Base-by-base conservation (phyloP, 2,113 vertebrate genomes). In the Pollachius pollachius region DNA sequence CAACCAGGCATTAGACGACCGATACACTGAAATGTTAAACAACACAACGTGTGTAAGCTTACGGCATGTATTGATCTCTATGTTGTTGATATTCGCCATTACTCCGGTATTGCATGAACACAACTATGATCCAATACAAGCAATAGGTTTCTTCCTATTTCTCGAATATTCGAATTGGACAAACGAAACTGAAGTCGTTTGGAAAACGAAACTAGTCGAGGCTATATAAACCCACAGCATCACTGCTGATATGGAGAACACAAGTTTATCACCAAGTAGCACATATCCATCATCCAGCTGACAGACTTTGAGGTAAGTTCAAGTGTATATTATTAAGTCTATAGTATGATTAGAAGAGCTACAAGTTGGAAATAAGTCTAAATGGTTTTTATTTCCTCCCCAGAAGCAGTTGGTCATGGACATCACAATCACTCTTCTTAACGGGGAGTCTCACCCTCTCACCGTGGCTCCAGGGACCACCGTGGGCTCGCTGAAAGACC, bases 391-490 rank as follows among this genome's bases (percentile, higher is more conserved):
- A 18, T n/a, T 48, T 0, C 7, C 48, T 65, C 18, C n/a, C 16
- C 63, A 65, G 16, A 16, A 17, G 15, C 15, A 3, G 5, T 21
- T 0, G 0, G 79, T 27, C 41, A 89, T 91, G 86, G 69, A 91
- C 0, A 17, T 90, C 9, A 65, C 0, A 4, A 65, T 90, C 3
- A 72, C 0, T 0, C 72, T 65, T 71, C 4, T 90, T 6, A 0
- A 21, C 3, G 87, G 72, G 52, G 34, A 6, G 0, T 23, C 34
- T 12, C 7, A 1, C 2, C 3, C 0, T 0, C 3, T 90, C 79
- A 81, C 5, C 0, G 92, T 93, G 78, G 73, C 85, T n/a, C 92
- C 89, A 4, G 0, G 2, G 0, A 57, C 64, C 59, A 88, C 84
- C 0, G 84, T 90, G 18, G 68, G 68, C 1, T 56, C 30, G 12